These are phyloP conservation scores for Otolemur crassicaudatus DNA, from an alignment of 2,797 vertebrate species.

Conservation along the genomic window DNA sequence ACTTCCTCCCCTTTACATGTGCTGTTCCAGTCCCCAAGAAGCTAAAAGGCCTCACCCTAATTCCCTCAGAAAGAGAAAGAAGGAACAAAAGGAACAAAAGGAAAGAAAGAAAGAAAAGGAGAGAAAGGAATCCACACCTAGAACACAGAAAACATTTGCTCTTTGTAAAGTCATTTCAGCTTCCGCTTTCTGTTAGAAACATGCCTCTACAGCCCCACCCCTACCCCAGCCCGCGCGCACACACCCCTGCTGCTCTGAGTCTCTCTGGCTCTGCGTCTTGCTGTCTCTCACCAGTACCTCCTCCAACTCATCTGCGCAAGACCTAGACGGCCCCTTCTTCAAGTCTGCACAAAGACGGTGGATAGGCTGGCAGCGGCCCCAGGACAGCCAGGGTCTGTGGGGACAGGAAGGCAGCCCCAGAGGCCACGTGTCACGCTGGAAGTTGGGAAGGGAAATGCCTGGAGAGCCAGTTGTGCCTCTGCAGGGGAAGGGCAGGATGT, in stretches of 20 bases:
- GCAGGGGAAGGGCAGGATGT: conserved; percentile 21
- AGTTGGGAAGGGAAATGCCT: conserved; percentile 61
- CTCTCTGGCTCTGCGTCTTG: neutral
- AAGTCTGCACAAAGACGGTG: neutral
- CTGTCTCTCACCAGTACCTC: neutral
- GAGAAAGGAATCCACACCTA: neutral
- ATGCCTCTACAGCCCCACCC: neutral
- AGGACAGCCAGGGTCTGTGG: neutral
- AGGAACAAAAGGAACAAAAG: no score
- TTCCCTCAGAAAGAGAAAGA: neutral
- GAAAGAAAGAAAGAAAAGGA: neutral
- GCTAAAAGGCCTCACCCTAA: neutral
- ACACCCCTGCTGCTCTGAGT: neutral
- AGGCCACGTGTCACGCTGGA: neutral
- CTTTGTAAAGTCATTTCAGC: neutral
- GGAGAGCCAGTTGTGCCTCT: neutral
- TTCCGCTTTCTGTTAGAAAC: neutral
- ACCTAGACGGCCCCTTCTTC: neutral
- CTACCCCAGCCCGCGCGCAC: neutral
- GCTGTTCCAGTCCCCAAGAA: neutral
- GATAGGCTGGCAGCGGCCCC: neutral
- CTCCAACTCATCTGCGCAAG: neutral
- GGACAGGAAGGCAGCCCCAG: conserved; percentile 1
- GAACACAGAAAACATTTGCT: neutral
- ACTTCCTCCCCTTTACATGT: neutral